A percentile compares a stretch with the other conserved stretches of the same genome.
Evolutionary conservation across 2,797 vertebrate species (phyloP).

Genomic region (Pangasius larnaudii): DNA sequence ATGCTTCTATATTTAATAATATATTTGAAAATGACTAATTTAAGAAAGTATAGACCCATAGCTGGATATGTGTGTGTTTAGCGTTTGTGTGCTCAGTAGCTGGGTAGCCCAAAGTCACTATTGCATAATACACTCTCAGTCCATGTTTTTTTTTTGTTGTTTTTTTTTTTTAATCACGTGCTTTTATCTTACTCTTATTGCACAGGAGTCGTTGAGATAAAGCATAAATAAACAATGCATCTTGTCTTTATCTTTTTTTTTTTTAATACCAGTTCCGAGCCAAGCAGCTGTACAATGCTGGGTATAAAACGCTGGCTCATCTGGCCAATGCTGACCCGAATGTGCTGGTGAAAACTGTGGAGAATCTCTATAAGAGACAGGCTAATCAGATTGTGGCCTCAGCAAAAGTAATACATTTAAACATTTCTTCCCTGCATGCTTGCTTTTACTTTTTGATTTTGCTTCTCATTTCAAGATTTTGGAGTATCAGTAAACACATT

Average conservation of each 20-base stretch:
- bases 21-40: not conserved
- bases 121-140: not conserved
- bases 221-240: not conserved
- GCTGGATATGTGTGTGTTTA: not conserved
- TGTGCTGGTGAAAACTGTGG: slow-evolving; percentile 75
- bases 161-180: not conserved
- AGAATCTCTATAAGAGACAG: slow-evolving; percentile 83
- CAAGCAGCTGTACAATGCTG: slow-evolving; percentile 87
- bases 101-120: not conserved
- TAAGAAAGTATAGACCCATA: not conserved
- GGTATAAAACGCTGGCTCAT: slow-evolving; percentile 86
- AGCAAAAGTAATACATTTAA: slow-evolving; percentile 80
- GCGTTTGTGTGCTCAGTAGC: not conserved
- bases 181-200: not conserved
- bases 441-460: not conserved
- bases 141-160: too few species aligned
- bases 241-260: not conserved
- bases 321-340: slow-evolving; percentile 88
- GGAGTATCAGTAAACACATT: not conserved
- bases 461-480: not conserved
- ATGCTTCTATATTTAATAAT: not conserved
- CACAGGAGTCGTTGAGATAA: not conserved
- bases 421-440: not conserved
- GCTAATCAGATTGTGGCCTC: slow-evolving; percentile 89
- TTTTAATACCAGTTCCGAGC: slow-evolving; percentile 80